Evolutionary conservation across 2,797 vertebrate genomes (phyloP).

Genomic region (Spheniscus humboldti): DNA sequence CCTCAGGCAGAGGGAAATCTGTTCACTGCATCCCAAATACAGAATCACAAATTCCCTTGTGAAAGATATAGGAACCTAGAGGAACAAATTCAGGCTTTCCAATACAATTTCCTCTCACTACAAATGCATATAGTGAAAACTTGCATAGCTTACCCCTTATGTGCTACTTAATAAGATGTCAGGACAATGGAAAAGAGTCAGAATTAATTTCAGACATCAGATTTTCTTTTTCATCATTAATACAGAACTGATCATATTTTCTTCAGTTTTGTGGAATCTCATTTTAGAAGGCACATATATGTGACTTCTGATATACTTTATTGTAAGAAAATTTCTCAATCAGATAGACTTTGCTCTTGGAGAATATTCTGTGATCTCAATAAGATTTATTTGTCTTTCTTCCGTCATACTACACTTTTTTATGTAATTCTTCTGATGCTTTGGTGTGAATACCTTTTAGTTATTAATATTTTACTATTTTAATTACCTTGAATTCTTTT

Average conservation of each 20-base stretch:
- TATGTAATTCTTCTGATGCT: not conserved
- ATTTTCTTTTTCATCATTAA: not conserved
- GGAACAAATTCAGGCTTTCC: not conserved
- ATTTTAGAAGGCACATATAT: not conserved
- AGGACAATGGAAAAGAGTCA: not conserved
- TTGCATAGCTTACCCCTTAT: not conserved
- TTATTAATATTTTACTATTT: not conserved
- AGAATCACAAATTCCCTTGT: not conserved
- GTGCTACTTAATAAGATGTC: not conserved
- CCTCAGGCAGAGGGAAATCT: not conserved
- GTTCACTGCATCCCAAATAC: not conserved
- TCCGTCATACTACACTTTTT: not conserved
- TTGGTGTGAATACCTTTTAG: not conserved
- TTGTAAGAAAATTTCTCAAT: not conserved
- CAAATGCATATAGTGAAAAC: not conserved
- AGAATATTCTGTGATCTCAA: not conserved
- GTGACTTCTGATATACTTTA: not conserved
- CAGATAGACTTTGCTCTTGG: not conserved
- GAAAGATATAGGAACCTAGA: not conserved
- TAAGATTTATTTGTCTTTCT: not conserved
- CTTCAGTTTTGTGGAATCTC: not conserved
- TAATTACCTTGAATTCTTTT: not conserved
- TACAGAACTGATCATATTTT: not conserved
- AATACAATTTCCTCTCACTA: not conserved
- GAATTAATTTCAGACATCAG: not conserved